Evolutionary conservation across 2,113 vertebrate genomes (phyloP).

Genomic region (Edolisoma coerulescens): DNA sequence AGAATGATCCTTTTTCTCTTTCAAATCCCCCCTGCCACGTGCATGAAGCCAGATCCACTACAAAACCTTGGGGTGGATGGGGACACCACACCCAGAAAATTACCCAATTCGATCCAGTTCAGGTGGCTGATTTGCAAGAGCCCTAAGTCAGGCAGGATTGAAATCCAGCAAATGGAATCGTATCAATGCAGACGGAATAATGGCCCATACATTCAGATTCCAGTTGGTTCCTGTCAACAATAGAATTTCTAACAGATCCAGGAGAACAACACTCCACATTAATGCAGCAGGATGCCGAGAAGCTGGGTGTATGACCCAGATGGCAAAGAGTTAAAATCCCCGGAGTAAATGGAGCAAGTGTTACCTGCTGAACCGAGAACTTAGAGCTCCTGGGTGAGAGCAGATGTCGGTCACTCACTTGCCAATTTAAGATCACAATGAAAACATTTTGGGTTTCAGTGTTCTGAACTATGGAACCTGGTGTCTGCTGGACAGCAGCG

Average conservation of each 20-base stretch:
- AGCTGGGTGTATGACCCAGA: neutral
- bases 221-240: neutral
- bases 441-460: neutral
- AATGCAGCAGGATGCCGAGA: neutral
- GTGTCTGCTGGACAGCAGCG: accelerated
- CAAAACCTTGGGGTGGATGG: neutral
- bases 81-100: neutral
- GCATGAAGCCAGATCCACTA: neutral
- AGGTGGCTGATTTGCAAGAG: neutral
- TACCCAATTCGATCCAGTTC: accelerated
- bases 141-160: neutral
- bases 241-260: neutral
- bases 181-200: neutral
- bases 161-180: neutral
- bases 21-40: neutral
- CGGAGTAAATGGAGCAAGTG: neutral
- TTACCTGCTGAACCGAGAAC: neutral
- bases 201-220: neutral
- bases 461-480: neutral
- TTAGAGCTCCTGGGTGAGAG: neutral
- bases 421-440: neutral
- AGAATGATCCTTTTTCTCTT: neutral
- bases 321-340: neutral
- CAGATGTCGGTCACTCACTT: neutral
- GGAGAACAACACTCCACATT: neutral